Base-by-base conservation (phyloP, 2,113 vertebrate genomes). In the Pan paniscus region DNA sequence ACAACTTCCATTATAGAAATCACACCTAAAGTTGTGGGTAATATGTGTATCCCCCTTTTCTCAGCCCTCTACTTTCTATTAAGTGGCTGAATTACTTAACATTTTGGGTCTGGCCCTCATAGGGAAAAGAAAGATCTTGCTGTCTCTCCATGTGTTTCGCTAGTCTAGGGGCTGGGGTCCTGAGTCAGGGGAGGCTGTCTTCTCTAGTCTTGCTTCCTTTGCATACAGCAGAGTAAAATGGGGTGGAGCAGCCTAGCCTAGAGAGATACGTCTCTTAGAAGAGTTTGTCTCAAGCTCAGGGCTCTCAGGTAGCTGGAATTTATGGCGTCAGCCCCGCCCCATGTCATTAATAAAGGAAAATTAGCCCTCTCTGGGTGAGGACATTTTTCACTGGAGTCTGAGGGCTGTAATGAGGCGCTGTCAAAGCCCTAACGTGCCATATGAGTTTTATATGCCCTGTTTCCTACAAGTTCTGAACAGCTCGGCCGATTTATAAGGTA, bases 381-480 rank as follows among this genome's bases (percentile, higher is more conserved):
- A 98, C 98, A 93, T 98, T 98, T 98, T 99, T 98, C 98, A 98
- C 96, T 96, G n/a, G 97, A 98, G 98, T 98, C 98, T 93, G n/a
- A 57, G 97, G 93, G 97, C 97, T 98, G 97, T 99, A 98, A 99
- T 96, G 98, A 98, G 97, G 95, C 97, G 32, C 97, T 98, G 98
- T 98, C 98, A 99, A 98, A 99, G 98, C 91, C 96, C 97, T 98
- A 98, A 95, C 75, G 95, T 98, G 98, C 98, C 98, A 84, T 98
- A 98, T 98, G 98, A 98, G 97, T 99, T 99, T 99, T 98, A 99
- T 98, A 98, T 98, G 98, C 97, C 97, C 98, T 97, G 98, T 98
- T 99, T 99, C 98, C 98, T 99, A 98, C 98, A 98, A 98, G 98
- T 98, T 99, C 98, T 98, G 98, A 99, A 98, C 98, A 98, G 98